phyloP scores from a whole-genome alignment of 2,888 invertebrate genomes.

The Malacosoma neustria region DNA sequence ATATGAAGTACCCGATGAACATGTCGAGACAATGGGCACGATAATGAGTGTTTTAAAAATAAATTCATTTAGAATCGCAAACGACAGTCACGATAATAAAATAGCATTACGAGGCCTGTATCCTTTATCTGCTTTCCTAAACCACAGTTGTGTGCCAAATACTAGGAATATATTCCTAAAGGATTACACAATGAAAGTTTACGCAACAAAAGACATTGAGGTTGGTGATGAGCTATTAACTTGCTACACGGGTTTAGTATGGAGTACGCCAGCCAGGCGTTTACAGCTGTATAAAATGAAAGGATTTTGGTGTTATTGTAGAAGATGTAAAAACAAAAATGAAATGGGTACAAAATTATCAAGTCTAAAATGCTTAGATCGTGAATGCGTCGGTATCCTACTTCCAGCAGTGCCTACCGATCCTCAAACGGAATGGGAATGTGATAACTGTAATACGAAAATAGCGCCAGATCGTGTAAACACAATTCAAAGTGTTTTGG shows the following conservation, averaged over 20 bases:
- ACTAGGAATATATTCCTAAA: conserved; percentile 76
- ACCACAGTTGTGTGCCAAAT: conserved; percentile 81
- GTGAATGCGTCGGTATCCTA: conserved; percentile 66
- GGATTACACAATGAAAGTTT: conserved; percentile 70
- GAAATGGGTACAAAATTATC: conserved; percentile 76
- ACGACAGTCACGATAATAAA: conserved; percentile 27
- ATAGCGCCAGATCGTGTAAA: conserved; percentile 57
- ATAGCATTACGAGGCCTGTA: conserved; percentile 76
- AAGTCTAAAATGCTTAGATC: conserved; percentile 68
- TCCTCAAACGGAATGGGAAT: conserved; percentile 67
- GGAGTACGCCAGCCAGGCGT: conserved; percentile 78
- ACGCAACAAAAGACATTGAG: conserved; percentile 73
- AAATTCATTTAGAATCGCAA: conserved; percentile 78
- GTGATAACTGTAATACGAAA: conserved; percentile 60
- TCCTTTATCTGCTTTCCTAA: conserved; percentile 78
- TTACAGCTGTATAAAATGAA: conserved; percentile 77
- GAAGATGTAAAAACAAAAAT: conserved; percentile 76
- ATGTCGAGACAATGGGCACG: conserved; percentile 65
- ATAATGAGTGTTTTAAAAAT: conserved; percentile 75
- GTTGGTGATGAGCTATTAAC: conserved; percentile 77
- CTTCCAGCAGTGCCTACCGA: conserved; percentile 67
- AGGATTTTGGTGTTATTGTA: conserved; percentile 78
- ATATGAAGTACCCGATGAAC: conserved; percentile 57
- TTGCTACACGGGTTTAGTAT: conserved; percentile 78
- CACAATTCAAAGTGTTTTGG: conserved; percentile 59